These are phyloP conservation scores for Cerastis leucographa DNA, from an alignment of 2,888 invertebrate genomes.

Conservation along the genomic window DNA sequence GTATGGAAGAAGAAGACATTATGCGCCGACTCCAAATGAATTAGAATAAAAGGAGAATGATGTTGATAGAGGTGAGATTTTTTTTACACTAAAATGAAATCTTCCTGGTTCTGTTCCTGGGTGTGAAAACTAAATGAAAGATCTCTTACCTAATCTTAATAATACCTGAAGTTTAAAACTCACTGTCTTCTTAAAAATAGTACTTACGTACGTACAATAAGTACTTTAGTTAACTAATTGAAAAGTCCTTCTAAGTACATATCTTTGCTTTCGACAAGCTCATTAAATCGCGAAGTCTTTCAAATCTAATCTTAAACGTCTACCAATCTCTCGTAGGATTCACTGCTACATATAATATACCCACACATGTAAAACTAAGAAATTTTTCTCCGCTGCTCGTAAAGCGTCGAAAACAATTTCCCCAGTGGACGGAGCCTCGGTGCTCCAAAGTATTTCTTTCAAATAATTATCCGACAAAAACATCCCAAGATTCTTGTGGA, in stretches of 20 bases:
- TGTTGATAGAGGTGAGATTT: too few relatives aligned
- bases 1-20: too few relatives aligned
- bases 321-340: neutral
- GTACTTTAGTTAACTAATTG: neutral
- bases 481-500: slow-evolving; percentile 87
- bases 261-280: neutral
- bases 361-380: slow-evolving; percentile 44
- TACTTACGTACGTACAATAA: too few relatives aligned
- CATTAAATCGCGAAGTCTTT: neutral
- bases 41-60: too few relatives aligned
- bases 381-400: slow-evolving; percentile 56
- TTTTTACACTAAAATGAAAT: neutral
- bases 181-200: neutral
- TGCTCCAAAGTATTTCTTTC: slow-evolving; percentile 74
- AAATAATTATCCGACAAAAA: slow-evolving; percentile 87
- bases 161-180: neutral
- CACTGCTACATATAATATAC: neutral
- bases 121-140: neutral
- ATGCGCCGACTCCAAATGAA: too few relatives aligned
- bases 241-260: neutral
- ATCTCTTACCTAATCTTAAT: neutral
- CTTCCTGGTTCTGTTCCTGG: neutral
- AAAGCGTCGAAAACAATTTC: slow-evolving; percentile 79
- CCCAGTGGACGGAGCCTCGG: slow-evolving; percentile 73
- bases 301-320: slow-evolving; percentile 1